Evolutionary conservation across 2,113 vertebrate species (phyloP).

Genomic region (Plecotus auritus): DNA sequence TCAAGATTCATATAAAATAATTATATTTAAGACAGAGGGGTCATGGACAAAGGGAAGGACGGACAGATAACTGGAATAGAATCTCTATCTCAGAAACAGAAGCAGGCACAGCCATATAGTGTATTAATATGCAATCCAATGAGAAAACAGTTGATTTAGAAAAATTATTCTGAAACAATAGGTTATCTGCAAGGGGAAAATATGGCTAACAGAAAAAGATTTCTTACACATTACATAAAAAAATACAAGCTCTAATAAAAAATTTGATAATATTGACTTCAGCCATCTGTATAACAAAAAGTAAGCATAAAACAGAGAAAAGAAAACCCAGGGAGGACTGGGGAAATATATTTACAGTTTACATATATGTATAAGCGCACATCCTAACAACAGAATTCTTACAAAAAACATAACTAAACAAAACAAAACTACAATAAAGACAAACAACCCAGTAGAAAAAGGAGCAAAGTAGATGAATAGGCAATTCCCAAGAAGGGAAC

Average conservation of each 20-base stretch:
- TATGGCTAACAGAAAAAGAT: not conserved
- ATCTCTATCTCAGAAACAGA: not conserved
- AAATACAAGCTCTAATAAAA: not conserved
- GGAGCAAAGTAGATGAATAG: not conserved
- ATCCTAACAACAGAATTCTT: not conserved
- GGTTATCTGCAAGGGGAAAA: not conserved
- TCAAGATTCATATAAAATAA: not conserved
- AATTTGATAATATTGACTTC: not conserved
- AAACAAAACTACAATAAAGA: not conserved
- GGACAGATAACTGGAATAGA: not conserved
- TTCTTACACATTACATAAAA: not conserved
- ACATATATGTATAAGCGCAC: not conserved
- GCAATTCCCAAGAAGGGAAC: not conserved
- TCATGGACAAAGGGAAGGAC: not conserved
- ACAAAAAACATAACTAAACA: not conserved
- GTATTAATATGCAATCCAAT: not conserved
- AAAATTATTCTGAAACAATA: not conserved
- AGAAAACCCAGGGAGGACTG: not conserved
- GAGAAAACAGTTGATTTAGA: not conserved
- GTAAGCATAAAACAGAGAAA: not conserved
- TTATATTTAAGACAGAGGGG: not conserved
- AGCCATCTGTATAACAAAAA: not conserved
- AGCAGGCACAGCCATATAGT: not conserved
- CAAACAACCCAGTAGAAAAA: not conserved
- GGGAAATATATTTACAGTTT: not conserved